Base-by-base conservation (phyloP, 2,797 vertebrate species). In the Dermochelys coriacea region DNA sequence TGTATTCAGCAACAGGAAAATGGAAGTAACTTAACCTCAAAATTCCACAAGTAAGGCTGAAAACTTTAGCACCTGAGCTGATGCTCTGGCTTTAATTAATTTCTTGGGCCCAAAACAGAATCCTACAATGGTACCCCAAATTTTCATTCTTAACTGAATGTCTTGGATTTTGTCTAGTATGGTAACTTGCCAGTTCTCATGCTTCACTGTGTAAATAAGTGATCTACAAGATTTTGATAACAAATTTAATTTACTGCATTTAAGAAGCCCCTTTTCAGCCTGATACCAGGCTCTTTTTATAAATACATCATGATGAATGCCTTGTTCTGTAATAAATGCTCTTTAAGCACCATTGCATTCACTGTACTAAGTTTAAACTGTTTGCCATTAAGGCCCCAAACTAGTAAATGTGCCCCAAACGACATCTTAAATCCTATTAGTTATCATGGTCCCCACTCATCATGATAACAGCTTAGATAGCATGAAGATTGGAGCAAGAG, bases 1-100 rank as follows among this genome's bases (percentile, higher is more conserved):
- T 96, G 94, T 86, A 88, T 96, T 96, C 96, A 95, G 96, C 93
- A 91, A 79, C 87, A 91, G 95, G 93, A 95, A 90, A 82, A 91
- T 87, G 75, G 50, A 94, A 96, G 89, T 88, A 86, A 94, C 84
- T 91, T 91, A 94, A 97, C 94, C 93, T 97, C 93, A 90, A 94
- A 90, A 94, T 96, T 96, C 89, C 93, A 80, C 89, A 88, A 90
- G 85, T 45, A 19, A 19, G 37, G 50, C 88, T 90, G 64, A 85
- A 93, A 80, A 68, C 12, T 7, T 15, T 59, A 94, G 91, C 96
- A 95, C 96, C 96, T 96, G 93, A 95, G 6, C 87, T 21, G 77
- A 34, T 45, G 47, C 49, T 80, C 82, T 93, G 85, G 88, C 82
- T 50, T 91, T 91, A 59, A 92, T 97, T 93, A 80, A 68, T 21